These are phyloP conservation scores for Meganola albula DNA, from an alignment of 2,888 invertebrate species.

Conservation along the genomic window DNA sequence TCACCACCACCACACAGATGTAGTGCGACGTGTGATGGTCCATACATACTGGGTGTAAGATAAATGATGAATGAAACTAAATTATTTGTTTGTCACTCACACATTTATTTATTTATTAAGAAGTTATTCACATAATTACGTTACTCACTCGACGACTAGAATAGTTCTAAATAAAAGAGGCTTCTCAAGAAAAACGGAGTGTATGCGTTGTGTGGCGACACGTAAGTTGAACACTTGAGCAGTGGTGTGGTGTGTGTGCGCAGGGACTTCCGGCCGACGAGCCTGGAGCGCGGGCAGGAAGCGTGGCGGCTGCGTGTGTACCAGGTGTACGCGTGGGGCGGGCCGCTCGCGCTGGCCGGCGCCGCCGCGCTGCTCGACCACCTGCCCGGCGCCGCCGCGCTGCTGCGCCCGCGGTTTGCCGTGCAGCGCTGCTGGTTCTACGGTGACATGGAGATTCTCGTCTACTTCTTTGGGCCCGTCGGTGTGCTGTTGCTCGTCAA, in stretches of 20 bases:
- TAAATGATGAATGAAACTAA: too few relatives aligned
- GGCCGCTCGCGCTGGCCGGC: constrained; percentile 85
- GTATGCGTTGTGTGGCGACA: too few relatives aligned
- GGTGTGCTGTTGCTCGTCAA: constrained; percentile 87
- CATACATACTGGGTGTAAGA: too few relatives aligned
- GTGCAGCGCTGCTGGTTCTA: constrained; percentile 90
- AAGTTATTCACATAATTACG: too few relatives aligned
- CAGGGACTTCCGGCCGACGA: constrained; percentile 90
- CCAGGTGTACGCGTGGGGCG: constrained; percentile 91
- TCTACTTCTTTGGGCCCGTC: constrained; percentile 91
- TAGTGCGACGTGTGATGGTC: too few relatives aligned
- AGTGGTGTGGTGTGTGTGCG: constrained; percentile 7
- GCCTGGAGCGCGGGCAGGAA: constrained; percentile 91
- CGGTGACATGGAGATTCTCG: constrained; percentile 88
- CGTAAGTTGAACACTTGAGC: too few relatives aligned
- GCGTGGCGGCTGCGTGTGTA: constrained; percentile 87
- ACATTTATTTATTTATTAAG: too few relatives aligned
- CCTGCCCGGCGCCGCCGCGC: constrained; percentile 74
- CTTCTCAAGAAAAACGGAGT: too few relatives aligned
- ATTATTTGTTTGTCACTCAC: too few relatives aligned
- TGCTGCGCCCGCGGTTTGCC: constrained; percentile 88
- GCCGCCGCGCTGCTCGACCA: constrained; percentile 85
- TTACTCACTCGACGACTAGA: too few relatives aligned
- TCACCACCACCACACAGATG: too few relatives aligned
- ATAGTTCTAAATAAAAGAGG: too few relatives aligned